Evolutionary conservation across 64 coral and sea anemone species (phyloP).

Genomic region (Montipora foliosa): DNA sequence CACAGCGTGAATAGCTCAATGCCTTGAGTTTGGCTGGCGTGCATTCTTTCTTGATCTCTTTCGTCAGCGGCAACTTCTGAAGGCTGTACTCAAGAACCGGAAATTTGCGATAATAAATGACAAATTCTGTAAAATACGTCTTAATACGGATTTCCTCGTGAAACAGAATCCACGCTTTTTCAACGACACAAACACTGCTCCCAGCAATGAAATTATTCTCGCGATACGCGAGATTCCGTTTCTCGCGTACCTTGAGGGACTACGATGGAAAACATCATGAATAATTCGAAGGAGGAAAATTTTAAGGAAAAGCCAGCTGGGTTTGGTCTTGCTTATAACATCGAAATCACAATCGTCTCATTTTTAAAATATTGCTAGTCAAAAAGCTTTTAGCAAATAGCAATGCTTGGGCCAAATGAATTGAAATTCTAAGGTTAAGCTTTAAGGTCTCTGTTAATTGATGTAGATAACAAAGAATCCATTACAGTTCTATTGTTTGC

Average conservation of each 20-base stretch:
- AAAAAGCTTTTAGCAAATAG: slow-evolving; percentile 44
- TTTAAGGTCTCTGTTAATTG: slow-evolving; percentile 27
- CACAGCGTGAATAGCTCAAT: too few species aligned
- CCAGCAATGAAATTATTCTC: too few species aligned
- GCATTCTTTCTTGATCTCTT: too few species aligned
- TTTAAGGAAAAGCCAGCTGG: not conserved
- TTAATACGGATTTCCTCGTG: not conserved
- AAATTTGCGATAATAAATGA: too few species aligned
- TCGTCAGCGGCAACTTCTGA: too few species aligned
- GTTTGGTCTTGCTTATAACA: not conserved
- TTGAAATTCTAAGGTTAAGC: slow-evolving; percentile 9
- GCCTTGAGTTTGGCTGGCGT: too few species aligned
- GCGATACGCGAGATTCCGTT: too few species aligned
- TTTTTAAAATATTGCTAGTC: slow-evolving; percentile 7
- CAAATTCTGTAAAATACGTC: not conserved
- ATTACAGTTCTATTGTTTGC: not conserved
- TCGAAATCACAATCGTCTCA: not conserved
- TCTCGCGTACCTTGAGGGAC: too few species aligned
- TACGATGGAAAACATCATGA: too few species aligned
- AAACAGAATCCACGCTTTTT: too few species aligned
- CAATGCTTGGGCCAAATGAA: not conserved
- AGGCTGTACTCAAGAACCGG: too few species aligned
- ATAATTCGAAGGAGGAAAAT: not conserved
- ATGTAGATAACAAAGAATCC: slow-evolving; percentile 21
- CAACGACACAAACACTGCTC: too few species aligned